Percentiles rank a stretch among this genome's conserved stretches.
Conservation (phyloP, 2,113 vertebrate genomes). For the Herpailurus yagouaroundi region DNA sequence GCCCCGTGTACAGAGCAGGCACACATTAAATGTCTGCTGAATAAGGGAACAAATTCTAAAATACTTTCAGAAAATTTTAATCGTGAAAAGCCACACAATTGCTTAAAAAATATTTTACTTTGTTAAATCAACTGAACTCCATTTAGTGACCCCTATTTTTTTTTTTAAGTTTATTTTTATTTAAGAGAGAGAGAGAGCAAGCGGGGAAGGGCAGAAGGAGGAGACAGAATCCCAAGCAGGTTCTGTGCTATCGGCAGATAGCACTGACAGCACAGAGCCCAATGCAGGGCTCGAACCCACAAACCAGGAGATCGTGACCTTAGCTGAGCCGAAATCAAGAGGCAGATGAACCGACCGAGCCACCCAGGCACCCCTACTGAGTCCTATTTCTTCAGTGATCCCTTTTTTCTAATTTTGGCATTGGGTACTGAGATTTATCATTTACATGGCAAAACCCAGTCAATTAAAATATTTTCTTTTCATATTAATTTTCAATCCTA, state of each 20-base stretch:
- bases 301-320: too few relatives aligned
- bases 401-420: background rate
- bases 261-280: too few relatives aligned
- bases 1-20: background rate
- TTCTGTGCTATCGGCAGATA: too few relatives aligned
- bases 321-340: too few relatives aligned
- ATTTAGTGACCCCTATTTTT: background rate
- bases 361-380: background rate
- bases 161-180: too few relatives aligned
- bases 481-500: background rate
- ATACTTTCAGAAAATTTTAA: background rate
- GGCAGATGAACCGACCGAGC: too few relatives aligned
- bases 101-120: background rate
- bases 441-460: background rate
- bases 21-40: too few relatives aligned
- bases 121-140: background rate
- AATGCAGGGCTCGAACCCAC: too few relatives aligned
- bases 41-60: background rate
- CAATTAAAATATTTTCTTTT: slow-evolving; percentile 7
- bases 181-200: too few relatives aligned
- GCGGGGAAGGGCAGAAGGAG: too few relatives aligned
- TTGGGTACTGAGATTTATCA: background rate
- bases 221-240: too few relatives aligned
- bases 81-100: background rate
- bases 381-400: background rate